Evolutionary conservation across 2,888 invertebrate species (phyloP), one percentile per base, ranked within the genome.

Genomic region (Drosophila merina): DNA sequence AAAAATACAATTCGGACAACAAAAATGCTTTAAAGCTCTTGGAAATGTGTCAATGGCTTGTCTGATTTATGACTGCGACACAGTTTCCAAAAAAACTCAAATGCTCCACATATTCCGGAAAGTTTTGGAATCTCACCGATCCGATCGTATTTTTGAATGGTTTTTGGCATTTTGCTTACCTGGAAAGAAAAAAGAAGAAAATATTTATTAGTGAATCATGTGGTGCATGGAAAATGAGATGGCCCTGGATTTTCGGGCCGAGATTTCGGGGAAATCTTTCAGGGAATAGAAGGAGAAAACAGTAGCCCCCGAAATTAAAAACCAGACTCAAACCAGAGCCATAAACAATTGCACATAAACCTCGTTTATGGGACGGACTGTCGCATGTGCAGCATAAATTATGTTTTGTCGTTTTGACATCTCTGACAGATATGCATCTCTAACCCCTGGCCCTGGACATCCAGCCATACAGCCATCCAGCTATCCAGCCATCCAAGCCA

Each of bases 391-490:
- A 74, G 76, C 76, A 85, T 81, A 85, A 85, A 78, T 85, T 76
- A 80, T 85, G 66, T 73, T 55, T 70, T 69, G 73, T 68, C 78
- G 72, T 80, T 85, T 86, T 86, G 88, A 88, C 88, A 83, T 78
- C 77, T 66, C 72, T 77, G 88, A 76, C 79, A 84, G 85, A 85
- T 85, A 85, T 88, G 81, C 85, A 85, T 85, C 40, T 56, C 48
- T 64, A 69, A 73, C 80, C 79, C 76, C 75, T 77, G 58, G 66
- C 47, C 55, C 42, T 50, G 56, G 20, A 40, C 44, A 72, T 74
- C 74, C 67, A 57, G 63, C 67, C 4, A 28, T 28, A 4, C 57
- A 60, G 55, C 57, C 58, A 7, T 5, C 36, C 36, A 36, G 14
- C 42, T 12, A 40, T 12, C 40, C 9, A 42, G 14, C 40, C 55